A percentile compares a stretch with the other conserved stretches of the same genome.
Evolutionary conservation across 2,797 vertebrate genomes (phyloP).

Genomic region (Ciconia nigra): DNA sequence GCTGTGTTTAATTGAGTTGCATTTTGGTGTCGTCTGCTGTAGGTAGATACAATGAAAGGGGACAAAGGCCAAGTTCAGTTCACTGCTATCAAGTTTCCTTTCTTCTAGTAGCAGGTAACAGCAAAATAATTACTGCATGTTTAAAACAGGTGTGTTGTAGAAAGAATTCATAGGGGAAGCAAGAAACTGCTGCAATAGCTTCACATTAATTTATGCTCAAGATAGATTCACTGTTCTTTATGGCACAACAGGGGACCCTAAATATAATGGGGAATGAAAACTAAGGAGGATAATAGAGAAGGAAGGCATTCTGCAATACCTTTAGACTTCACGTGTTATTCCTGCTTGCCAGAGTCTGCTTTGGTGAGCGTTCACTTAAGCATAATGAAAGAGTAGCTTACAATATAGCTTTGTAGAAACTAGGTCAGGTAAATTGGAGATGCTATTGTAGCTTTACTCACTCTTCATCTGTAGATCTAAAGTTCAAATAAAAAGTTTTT

Average conservation of each 20-base stretch:
- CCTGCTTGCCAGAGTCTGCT: neutral
- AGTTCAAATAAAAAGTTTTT: neutral
- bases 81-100: neutral
- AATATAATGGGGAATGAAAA: constrained; percentile 29
- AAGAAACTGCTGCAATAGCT: neutral
- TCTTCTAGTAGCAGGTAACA: constrained; percentile 10
- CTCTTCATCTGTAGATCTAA: neutral
- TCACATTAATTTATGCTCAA: constrained; percentile 30
- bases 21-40: neutral
- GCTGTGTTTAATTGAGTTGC: constrained; percentile 42
- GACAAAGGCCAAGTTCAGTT: constrained; percentile 10
- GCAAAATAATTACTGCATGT: neutral
- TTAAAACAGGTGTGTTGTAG: neutral
- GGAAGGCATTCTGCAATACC: neutral
- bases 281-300: neutral
- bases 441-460: neutral
- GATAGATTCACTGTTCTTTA: neutral
- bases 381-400: neutral
- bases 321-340: neutral
- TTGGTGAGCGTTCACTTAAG: neutral
- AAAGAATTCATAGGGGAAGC: neutral
- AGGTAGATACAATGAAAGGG: constrained; percentile 25
- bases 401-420: neutral
- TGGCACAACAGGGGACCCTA: neutral
- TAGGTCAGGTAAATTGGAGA: neutral